Evolutionary conservation across 2,888 invertebrate genomes (phyloP), one percentile per base, ranked within the genome.

Genomic region (Diarsia dahlii): DNA sequence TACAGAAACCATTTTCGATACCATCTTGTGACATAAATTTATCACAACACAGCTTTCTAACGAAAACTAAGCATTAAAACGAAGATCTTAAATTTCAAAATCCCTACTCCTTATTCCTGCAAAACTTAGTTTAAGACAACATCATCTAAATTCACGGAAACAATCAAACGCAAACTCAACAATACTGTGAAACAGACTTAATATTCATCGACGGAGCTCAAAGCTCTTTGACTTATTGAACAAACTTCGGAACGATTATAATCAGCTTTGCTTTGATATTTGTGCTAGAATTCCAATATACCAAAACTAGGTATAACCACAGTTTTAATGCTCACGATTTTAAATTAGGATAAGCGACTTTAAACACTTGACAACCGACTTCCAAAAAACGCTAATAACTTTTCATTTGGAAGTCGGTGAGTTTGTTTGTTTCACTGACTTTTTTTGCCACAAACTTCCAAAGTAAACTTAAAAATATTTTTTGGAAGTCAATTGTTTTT

Each of bases 141-240:
- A 18, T 34, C 5, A 3, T 18, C 39, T n/a, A n/a, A 56, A 62
- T 46, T 69, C 28, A 50, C 52, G 12, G 20, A 74, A 23, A 48
- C n/a, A 46, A 34, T 52, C 18, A 46, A 28, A n/a, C 2, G n/a
- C 6, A 18, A 46, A 66, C 45, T 68, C 18, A 50, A 12, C 39
- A 15, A 15, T 34, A 56, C 63, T 0, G 28, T 20, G 63, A 71
- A 77, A 45, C 12, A 15, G 12, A 50, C 13, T 71, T 56, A 45
- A 78, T 77, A 71, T 80, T 63, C 56, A 76, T 78, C 34, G 67
- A 58, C 20, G 23, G 15, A 15, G n/a, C 50, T 52, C 70, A 45
- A 45, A 50, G 48, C 50, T 64, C 63, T 34, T 50, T 23, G 63
- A 71, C 72, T 54, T 63, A 71, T 50, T 34, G n/a, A 71, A 63